Percentiles rank a stretch among this genome's conserved stretches.
phyloP scores from a whole-genome alignment of 2,888 invertebrate species.

The Clostera curtula region DNA sequence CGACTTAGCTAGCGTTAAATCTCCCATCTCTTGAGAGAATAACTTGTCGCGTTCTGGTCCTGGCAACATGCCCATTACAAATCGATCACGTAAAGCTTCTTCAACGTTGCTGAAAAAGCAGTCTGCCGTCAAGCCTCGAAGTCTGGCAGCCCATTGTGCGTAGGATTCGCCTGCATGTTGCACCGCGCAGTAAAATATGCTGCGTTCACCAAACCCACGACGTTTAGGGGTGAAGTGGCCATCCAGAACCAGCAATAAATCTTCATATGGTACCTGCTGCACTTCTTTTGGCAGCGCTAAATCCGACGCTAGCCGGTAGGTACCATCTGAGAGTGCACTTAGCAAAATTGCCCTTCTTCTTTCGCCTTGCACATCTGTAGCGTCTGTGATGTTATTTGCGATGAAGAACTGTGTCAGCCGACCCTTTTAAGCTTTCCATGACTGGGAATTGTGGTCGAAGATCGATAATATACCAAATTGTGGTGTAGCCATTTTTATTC shows the following conservation, averaged over 20 bases:
- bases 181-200: slow-evolving; percentile 11
- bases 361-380: slow-evolving; percentile 3
- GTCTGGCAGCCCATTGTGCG: slow-evolving; percentile 15
- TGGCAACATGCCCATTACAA: slow-evolving; percentile 1
- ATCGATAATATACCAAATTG: slow-evolving; percentile 7
- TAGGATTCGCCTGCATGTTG: slow-evolving; percentile 14
- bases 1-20: background rate
- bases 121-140: slow-evolving; percentile 12
- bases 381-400: slow-evolving; percentile 8
- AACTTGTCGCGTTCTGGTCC: background rate
- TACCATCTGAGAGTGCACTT: slow-evolving; percentile 13
- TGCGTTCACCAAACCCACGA: slow-evolving; percentile 11
- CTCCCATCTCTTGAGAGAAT: background rate
- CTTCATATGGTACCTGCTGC: slow-evolving; percentile 11
- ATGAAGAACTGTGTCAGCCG: slow-evolving; percentile 12
- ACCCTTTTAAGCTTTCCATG: slow-evolving; percentile 10
- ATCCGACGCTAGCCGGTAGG: slow-evolving; percentile 14
- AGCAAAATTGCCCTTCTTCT: slow-evolving; percentile 13
- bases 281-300: slow-evolving; percentile 10
- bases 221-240: slow-evolving; percentile 16
- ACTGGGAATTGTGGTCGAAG: slow-evolving; percentile 12
- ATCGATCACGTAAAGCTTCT: slow-evolving; percentile 15
- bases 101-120: slow-evolving; percentile 14
- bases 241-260: slow-evolving; percentile 12
- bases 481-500: background rate